Evolutionary conservation across 2,888 invertebrate genomes (phyloP), one percentile per base, ranked within the genome.

Genomic region (Dryobota labecula): DNA sequence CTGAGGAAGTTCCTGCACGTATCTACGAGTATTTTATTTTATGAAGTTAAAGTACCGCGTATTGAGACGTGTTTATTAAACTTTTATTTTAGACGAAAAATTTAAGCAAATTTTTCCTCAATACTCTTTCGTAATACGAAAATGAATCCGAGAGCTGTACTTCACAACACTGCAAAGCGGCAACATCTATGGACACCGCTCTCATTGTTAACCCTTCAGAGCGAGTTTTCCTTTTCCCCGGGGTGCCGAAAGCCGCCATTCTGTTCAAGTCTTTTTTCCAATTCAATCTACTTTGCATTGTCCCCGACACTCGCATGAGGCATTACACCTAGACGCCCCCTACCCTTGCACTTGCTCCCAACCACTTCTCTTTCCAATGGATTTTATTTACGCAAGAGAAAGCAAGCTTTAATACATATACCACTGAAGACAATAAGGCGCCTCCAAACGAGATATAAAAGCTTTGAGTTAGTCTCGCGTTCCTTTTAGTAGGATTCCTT

Each of bases 251-350:
- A 94, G 94, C 93, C 91, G 91, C 91, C 87, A 93, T 94, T 93
- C 90, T 86, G 86, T 89, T 94, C 88, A 90, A 93, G 92, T 93
- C 93, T 95, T 95, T 95, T 94, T 95, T 94, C 92, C 95, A 95
- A 96, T 95, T 95, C 96, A 95, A 95, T 96, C 95, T 95, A 95
- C 95, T 96, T 96, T 95, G 95, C 95, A 96, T 96, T 95, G 95
- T 94, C 92, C 92, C 89, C 94, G 92, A 90, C 93, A 92, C 94
- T 94, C 95, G 93, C 92, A 95, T 95, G 95, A 95, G 91, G 94
- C 94, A 94, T 95, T 94, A 95, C 94, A 95, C 95, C 94, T 95
- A 93, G 91, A 88, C 88, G 87, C 90, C 90, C 86, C 87, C 82
- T 87, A 86, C 89, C 89, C 90, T 89, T 94, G 94, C 94, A 94